Base-by-base conservation (phyloP, 2,113 vertebrate genomes). In the Artemisiospiza belli region DNA sequence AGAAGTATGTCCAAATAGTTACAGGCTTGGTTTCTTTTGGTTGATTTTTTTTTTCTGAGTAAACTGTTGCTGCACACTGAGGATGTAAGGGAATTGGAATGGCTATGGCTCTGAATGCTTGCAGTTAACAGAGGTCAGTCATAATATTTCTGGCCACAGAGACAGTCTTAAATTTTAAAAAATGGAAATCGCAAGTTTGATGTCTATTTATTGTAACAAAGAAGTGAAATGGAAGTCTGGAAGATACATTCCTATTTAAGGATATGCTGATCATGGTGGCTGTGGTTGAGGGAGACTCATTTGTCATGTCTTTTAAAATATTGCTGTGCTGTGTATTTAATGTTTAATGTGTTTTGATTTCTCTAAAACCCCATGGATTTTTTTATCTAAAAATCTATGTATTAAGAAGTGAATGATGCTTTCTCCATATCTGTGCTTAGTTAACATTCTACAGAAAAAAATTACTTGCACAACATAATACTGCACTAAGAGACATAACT, bases 1-100 rank as follows among this genome's bases (percentile, higher is more conserved):
- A 89, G 76, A 92, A 95, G 70, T 94, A 72, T 52, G 57, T 92
- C 73, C 90, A 77, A 87, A 86, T 75, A 95, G 47, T 91, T 90
- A 68, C 43, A 27, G 59, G 24, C 1, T 35, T 70, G 39, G 1
- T 0, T 20, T n/a, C 33, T 12, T 57, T 57, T 51, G 47, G 49
- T 51, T 51, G 13, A 4, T 12, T 51, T 66, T 85, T 66, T 72
- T 61, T 49, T 41, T 16, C 59, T 87, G 54, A 86, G 72, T 91
- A 87, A 70, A 72, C 73, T 78, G 22, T 88, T 78, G 57, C 58
- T 80, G 73, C 41, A n/a, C 80, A 85, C 33, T 90, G 67, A 75
- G 77, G 75, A 82, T 69, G 16, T 62, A 61, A 70, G 44, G 39
- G 63, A 88, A 37, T 85, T 80, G 22, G 47, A 78, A 73, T 66